phyloP scores from a whole-genome alignment of 2,797 vertebrate species.

The Trachops cirrhosus region DNA sequence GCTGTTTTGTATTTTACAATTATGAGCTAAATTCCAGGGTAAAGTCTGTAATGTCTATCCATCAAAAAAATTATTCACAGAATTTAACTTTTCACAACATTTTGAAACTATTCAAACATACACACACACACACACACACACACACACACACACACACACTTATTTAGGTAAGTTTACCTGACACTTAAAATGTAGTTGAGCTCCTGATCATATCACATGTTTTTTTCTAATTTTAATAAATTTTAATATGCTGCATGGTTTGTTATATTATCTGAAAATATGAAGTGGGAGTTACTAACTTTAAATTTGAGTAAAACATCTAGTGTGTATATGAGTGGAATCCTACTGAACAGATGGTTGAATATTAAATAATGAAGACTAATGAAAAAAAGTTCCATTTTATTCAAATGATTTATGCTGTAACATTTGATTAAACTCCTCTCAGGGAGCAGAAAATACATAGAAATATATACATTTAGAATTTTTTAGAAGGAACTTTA shows the following conservation, averaged over 20 bases:
- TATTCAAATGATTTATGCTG: background rate
- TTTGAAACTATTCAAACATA: background rate
- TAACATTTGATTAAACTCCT: background rate
- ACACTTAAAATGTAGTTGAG: background rate
- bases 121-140: background rate
- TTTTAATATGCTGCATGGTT: background rate
- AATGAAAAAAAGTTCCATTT: background rate
- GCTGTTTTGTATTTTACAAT: background rate
- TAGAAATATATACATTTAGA: background rate
- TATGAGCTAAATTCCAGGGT: background rate
- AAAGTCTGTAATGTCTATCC: background rate
- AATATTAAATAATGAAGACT: background rate
- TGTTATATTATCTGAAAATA: constrained; percentile 12
- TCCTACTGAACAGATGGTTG: constrained; percentile 18
- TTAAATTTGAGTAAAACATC: background rate
- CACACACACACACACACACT: background rate
- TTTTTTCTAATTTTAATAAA: background rate
- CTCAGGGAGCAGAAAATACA: background rate
- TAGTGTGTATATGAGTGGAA: background rate
- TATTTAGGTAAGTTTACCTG: background rate
- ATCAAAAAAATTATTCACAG: background rate
- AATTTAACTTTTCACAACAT: background rate
- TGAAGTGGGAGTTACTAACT: background rate
- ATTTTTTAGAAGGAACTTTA: background rate
- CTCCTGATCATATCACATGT: background rate